These are phyloP conservation scores for Oreocharis arfaki DNA, from an alignment of 2,113 vertebrate genomes.

Conservation along the genomic window DNA sequence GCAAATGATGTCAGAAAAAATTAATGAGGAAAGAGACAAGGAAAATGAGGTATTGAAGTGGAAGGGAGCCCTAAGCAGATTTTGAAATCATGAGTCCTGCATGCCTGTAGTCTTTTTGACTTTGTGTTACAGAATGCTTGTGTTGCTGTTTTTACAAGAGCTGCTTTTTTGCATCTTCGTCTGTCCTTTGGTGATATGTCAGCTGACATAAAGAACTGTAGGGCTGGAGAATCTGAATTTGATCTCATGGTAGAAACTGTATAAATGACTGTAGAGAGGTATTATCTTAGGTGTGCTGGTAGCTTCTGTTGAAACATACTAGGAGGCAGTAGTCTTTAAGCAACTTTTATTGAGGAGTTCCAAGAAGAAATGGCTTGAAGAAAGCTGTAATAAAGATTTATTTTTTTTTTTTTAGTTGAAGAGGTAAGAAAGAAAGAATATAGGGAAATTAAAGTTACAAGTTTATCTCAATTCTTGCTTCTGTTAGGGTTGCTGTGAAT, in stretches of 20 bases:
- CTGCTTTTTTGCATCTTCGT: background rate
- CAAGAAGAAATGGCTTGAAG: background rate
- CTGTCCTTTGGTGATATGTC: background rate
- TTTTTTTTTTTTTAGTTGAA: background rate
- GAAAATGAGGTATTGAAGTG: background rate
- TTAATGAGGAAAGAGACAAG: background rate
- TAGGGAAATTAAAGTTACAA: background rate
- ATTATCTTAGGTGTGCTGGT: background rate
- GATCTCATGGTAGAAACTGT: background rate
- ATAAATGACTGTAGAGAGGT: background rate
- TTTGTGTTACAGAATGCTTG: rapidly evolving
- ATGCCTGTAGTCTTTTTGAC: background rate
- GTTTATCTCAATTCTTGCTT: background rate
- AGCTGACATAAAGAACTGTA: background rate
- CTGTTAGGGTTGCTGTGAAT: background rate
- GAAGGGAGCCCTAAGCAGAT: background rate
- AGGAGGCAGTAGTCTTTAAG: background rate
- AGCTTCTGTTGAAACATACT: background rate
- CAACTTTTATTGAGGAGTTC: background rate
- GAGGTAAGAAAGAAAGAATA: background rate
- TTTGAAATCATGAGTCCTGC: background rate
- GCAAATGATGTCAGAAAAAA: background rate
- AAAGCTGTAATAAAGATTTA: background rate
- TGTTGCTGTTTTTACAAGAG: background rate
- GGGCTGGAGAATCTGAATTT: background rate